Conservation (phyloP, 2,113 vertebrate genomes). For the Aleadryas rufinucha region DNA sequence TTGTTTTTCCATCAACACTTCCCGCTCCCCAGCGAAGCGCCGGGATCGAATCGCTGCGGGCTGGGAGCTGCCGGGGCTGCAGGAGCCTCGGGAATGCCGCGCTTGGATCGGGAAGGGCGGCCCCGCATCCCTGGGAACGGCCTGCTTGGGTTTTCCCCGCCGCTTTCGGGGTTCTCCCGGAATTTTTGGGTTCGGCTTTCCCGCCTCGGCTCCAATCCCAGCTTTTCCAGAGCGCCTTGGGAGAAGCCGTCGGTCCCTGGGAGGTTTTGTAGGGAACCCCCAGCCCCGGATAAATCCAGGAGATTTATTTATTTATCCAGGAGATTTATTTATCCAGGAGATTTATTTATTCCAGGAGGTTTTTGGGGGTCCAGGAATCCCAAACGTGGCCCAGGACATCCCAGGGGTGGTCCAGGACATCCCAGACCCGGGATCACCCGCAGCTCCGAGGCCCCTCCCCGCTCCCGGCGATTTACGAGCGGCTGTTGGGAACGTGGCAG, state of each 20-base stretch:
- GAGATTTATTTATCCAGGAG: no score
- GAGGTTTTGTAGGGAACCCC: accelerated
- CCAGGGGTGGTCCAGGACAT: no score
- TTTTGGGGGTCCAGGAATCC: no score
- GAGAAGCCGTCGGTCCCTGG: neutral
- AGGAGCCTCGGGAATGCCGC: neutral
- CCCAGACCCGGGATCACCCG: accelerated
- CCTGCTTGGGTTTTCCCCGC: neutral
- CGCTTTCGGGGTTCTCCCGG: accelerated
- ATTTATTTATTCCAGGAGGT: no score
- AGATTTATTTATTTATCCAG: no score
- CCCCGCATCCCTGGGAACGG: neutral
- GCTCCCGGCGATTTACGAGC: conserved; percentile 18
- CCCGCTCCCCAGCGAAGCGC: neutral
- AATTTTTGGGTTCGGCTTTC: accelerated
- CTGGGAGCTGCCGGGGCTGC: neutral
- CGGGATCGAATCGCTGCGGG: neutral
- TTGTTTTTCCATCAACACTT: conserved; percentile 35
- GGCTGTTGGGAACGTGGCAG: neutral
- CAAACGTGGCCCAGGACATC: no score
- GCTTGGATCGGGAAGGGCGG: neutral
- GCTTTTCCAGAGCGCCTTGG: neutral
- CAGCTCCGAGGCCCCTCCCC: neutral
- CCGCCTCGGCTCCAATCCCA: accelerated
- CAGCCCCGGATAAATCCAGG: neutral